Evolutionary conservation across 2,888 invertebrate genomes (phyloP).

Genomic region (Lochmaea crataegi): DNA sequence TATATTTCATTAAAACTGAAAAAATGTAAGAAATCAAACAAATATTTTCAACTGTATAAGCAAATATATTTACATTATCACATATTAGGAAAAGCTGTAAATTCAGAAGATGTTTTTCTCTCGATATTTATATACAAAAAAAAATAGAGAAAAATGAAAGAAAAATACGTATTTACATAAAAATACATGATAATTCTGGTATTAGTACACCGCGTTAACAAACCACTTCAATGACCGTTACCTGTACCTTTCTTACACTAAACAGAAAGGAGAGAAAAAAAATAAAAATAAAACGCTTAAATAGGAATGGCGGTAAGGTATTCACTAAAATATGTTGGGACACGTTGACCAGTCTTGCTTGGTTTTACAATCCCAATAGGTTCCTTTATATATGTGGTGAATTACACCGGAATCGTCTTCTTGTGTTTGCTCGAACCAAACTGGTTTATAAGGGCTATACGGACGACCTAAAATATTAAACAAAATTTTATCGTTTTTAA

Average conservation of each 20-base stretch:
- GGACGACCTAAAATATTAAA: slow-evolving; percentile 65
- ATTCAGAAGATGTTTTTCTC: slow-evolving; percentile 40
- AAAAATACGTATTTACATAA: slow-evolving; percentile 37
- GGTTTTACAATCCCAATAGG: slow-evolving; percentile 94
- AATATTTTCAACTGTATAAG: slow-evolving; percentile 29
- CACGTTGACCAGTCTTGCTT: slow-evolving; percentile 89
- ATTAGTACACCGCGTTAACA: slow-evolving; percentile 39
- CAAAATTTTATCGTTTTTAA: neutral
- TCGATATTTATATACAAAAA: slow-evolving; percentile 42
- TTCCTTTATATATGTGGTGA: slow-evolving; percentile 88
- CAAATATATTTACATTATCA: slow-evolving; percentile 54
- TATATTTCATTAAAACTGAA: neutral
- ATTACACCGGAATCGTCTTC: slow-evolving; percentile 78
- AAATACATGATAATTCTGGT: slow-evolving; percentile 29
- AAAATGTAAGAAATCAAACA: neutral
- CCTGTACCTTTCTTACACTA: slow-evolving; percentile 33
- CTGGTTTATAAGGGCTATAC: slow-evolving; percentile 80
- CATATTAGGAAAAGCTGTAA: slow-evolving; percentile 52
- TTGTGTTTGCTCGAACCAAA: slow-evolving; percentile 90
- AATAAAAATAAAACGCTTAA: slow-evolving; percentile 15
- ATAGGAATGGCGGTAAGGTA: slow-evolving; percentile 14
- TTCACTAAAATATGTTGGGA: slow-evolving; percentile 85
- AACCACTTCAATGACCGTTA: slow-evolving; percentile 38
- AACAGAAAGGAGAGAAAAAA: slow-evolving; percentile 21
- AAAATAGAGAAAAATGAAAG: slow-evolving; percentile 32